phyloP scores from a whole-genome alignment of 2,797 vertebrate species.

The Diplodus sargus region DNA sequence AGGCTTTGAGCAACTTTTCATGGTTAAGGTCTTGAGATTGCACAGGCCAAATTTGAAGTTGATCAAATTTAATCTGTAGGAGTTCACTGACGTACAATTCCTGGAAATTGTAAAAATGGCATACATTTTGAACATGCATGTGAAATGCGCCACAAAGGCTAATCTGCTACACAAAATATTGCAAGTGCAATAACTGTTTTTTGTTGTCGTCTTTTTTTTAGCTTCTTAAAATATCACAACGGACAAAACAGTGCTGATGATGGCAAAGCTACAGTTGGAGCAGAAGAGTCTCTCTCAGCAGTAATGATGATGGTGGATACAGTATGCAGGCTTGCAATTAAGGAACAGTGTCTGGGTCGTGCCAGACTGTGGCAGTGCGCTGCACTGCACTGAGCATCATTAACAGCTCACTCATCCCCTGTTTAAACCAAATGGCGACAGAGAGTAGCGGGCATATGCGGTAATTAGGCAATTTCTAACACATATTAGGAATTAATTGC shows the following conservation, averaged over 20 bases:
- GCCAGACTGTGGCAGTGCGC: slow-evolving; percentile 33
- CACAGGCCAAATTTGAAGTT: no score
- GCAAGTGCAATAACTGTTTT: no score
- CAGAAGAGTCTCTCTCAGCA: slow-evolving; percentile 35
- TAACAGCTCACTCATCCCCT: slow-evolving; percentile 64
- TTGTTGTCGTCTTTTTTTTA: no score
- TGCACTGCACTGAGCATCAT: slow-evolving; percentile 63
- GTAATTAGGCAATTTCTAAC: slow-evolving; percentile 76
- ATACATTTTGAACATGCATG: no score
- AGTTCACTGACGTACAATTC: no score
- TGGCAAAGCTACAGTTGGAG: slow-evolving; percentile 41
- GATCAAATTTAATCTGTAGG: no score
- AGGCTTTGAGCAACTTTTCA: no score
- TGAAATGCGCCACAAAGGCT: background rate
- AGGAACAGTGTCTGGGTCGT: slow-evolving; percentile 55
- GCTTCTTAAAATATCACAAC: background rate
- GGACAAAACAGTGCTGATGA: slow-evolving; percentile 16
- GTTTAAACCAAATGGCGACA: slow-evolving; percentile 50
- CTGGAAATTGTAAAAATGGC: no score
- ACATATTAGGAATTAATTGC: slow-evolving; percentile 79
- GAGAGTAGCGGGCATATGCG: slow-evolving; percentile 54
- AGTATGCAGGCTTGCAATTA: slow-evolving; percentile 70
- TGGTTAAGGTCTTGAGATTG: no score
- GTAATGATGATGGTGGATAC: slow-evolving; percentile 56
- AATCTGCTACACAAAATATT: no score